Evolutionary conservation across 92 coral and sea anemone genomes (phyloP), one percentile per base, ranked within the genome.

Genomic region (Anthopleura xanthogrammica): DNA sequence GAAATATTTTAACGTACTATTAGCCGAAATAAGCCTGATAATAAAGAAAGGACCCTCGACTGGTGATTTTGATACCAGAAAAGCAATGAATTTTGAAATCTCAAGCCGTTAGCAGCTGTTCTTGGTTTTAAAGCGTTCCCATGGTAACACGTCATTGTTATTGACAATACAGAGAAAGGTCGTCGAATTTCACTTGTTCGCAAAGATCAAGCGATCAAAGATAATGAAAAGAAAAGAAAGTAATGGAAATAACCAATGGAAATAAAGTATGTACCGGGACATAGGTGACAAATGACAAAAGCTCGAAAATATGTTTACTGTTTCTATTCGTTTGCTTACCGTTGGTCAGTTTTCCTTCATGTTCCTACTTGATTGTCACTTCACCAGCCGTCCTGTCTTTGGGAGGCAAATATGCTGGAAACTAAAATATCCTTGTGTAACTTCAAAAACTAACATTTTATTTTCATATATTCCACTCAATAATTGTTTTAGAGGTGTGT

Each of bases 101-200:
- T 80, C 83, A 84, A 77, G 65, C 77, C 73, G 76, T 68, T 68
- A 68, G 50, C 83, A 78, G 84, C 88, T 77, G 83, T 52, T 78
- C 77, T 73, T 16, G 41, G 46, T 56, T 19, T 9, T 16, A 75
- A 72, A 73, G 23, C 62, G 80, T 76, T 75, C 60, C 36, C 86
- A 73, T 83, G 75, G 58, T 79, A 58, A 83, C 86, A 68, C 0
- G 50, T 58, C 22, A 62, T 16, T 64, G 54, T 65, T 80, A 80
- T 80, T 20, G 57, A 62, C 71, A 24, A 52, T 56, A 58, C 17
- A 64, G 58, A 39, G 52, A 16, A 75, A 65, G 76, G 65, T 68
- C 74, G 74, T 68, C 42, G 43, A 68, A 68, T 68, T 68, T 68
- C 74, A 36, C 41, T 12, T 68, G 74, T 20, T 62, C 39, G 23